Evolutionary conservation across 1,140 invertebrate species (phyloP), one percentile per base, ranked within the genome.

Genomic region (Trachymyrmex cornetzi): DNA sequence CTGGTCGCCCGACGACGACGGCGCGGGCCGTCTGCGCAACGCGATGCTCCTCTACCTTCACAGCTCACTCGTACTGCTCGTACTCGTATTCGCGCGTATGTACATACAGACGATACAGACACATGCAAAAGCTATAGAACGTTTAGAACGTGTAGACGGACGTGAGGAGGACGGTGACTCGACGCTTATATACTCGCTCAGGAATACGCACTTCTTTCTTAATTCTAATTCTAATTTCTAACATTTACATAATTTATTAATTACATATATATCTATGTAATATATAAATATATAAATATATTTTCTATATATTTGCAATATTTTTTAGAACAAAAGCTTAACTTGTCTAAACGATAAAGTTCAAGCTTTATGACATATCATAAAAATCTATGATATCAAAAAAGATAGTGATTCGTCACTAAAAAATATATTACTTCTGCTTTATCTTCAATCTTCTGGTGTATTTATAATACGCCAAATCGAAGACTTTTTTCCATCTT

Each of bases 1-100:
- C n/a, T n/a, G 50, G 12, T 34, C 16, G 71, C 2, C 53, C 30
- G n/a, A 34, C 22, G 57, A 14, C 30, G n/a, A 34, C 22, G 57
- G n/a, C 74, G 34, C 27, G 38, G 11, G n/a, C 7, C 61, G 44
- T 64, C 64, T n/a, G 77, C 63, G 48, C 63, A 27, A 38, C 30
- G 77, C 48, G n/a, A 67, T 66, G 77, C 61, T 53, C 27, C 27
- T 69, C 27, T 44, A 30, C 22, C 16, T 38, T 67, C 34, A 61
- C 67, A 34, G 66, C 53, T 48, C 48, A 16, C 16, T 38, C 34
- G 6, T 38, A 38, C 30, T 34, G 30, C 30, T 34, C 30, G 6
- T 34, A 6, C 30, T 34, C 30, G 5, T 34, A 34, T 38, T 38
- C 34, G n/a, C 11, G 53, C 16, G 64, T n/a, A n/a, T n/a, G n/a